Evolutionary conservation across 2,888 invertebrate genomes (phyloP).

Genomic region (Platycheirus rosarum): DNA sequence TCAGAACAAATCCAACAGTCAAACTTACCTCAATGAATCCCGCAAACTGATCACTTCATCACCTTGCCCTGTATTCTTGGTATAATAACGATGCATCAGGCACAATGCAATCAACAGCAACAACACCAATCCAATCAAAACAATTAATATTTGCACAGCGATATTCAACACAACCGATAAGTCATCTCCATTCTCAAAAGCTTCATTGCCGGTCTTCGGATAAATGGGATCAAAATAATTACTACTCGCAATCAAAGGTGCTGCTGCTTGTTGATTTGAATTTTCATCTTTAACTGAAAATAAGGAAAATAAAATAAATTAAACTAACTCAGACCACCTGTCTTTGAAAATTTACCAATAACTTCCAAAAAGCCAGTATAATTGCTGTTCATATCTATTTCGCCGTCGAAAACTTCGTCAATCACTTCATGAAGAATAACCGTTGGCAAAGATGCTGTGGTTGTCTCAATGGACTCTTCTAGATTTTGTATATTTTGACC

Average conservation of each 20-base stretch:
- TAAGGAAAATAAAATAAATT: conserved; percentile 18
- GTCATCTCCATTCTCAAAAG: conserved; percentile 82
- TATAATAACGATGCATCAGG: conserved; percentile 86
- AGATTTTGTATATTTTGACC: conserved; percentile 75
- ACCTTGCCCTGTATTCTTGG: conserved; percentile 86
- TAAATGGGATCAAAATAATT: conserved; percentile 89
- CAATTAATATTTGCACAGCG: conserved; percentile 87
- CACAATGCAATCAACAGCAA: conserved; percentile 86
- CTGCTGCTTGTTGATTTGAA: conserved; percentile 78
- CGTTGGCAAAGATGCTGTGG: conserved; percentile 42
- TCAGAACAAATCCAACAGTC: background rate
- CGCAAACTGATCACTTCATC: conserved; percentile 87
- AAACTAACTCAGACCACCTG: background rate
- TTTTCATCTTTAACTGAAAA: conserved; percentile 77
- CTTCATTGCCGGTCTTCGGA: conserved; percentile 85
- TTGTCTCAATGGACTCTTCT: conserved; percentile 47
- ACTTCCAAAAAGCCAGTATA: conserved; percentile 94
- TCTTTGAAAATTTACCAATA: conserved; percentile 85
- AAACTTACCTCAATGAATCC: conserved; percentile 85
- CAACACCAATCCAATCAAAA: conserved; percentile 86
- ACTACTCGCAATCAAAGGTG: conserved; percentile 87
- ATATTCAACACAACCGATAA: conserved; percentile 84
- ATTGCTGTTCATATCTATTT: conserved; percentile 89
- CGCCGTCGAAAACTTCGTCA: conserved; percentile 87
- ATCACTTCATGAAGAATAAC: conserved; percentile 46